Conservation (phyloP, 1,140 invertebrate species). For the Halyomorpha halys region DNA sequence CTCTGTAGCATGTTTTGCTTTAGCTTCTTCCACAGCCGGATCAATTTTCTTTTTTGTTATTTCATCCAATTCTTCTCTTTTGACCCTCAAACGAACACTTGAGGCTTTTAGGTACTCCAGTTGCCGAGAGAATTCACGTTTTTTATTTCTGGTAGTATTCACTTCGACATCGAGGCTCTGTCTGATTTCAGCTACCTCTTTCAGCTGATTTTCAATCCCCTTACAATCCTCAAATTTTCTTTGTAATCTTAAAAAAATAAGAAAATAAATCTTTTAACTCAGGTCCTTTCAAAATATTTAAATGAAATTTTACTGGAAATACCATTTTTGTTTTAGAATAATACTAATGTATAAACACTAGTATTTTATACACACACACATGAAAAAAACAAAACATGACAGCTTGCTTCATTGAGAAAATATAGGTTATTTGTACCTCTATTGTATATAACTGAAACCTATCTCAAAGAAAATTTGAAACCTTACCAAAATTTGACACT, state of each 20-base stretch:
- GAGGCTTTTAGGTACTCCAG: constrained; percentile 11
- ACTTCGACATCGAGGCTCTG: constrained; percentile 19
- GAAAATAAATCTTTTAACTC: too few relatives aligned
- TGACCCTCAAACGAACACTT: constrained; percentile 11
- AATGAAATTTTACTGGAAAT: too few relatives aligned
- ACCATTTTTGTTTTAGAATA: too few relatives aligned
- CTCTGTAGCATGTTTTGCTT: constrained; percentile 8
- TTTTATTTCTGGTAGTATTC: constrained; percentile 23
- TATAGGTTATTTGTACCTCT: too few relatives aligned
- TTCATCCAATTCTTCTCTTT: constrained; percentile 20
- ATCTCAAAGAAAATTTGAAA: too few relatives aligned
- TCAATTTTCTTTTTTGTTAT: constrained; percentile 12
- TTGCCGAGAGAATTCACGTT: constrained; percentile 18
- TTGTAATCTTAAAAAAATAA: constrained; percentile 15
- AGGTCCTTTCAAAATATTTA: too few relatives aligned
- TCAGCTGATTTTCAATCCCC: constrained; percentile 2
- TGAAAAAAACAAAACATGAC: too few relatives aligned
- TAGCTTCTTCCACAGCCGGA: constrained; percentile 19
- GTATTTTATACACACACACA: too few relatives aligned
- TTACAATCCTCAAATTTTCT: constrained; percentile 12
- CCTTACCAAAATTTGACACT: too few relatives aligned
- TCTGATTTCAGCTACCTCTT: constrained; percentile 4
- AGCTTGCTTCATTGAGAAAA: too few relatives aligned
- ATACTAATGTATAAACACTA: too few relatives aligned
- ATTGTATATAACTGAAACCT: too few relatives aligned